phyloP scores from a whole-genome alignment of 2,797 vertebrate genomes.

The Erethizon dorsatum region DNA sequence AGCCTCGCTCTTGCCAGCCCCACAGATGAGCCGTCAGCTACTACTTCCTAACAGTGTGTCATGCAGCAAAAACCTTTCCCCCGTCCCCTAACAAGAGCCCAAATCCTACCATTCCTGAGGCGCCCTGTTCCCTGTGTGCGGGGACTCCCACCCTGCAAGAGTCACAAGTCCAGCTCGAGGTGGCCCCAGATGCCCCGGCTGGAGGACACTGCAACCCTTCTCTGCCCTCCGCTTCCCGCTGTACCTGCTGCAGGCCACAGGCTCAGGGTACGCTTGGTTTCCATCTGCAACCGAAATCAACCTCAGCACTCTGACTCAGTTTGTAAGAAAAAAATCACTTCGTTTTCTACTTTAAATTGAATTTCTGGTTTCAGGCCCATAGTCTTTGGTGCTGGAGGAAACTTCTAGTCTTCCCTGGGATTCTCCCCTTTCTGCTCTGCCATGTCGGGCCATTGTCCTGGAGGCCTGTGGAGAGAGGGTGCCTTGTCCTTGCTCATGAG shows the following conservation, averaged over 20 bases:
- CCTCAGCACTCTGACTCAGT: neutral
- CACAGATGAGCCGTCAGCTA: too few species aligned
- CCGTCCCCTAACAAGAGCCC: neutral
- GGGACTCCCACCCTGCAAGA: neutral
- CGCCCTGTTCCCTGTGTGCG: neutral
- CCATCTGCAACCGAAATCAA: neutral
- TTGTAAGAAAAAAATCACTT: neutral
- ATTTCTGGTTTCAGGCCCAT: neutral
- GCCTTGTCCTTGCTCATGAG: neutral
- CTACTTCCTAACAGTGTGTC: neutral
- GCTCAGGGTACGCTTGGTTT: neutral
- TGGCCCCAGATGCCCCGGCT: too few species aligned
- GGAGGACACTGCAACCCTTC: neutral
- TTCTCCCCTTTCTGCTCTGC: fast-evolving
- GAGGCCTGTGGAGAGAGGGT: neutral
- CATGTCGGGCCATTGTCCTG: neutral
- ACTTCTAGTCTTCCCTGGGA: neutral
- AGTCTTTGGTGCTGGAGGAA: neutral
- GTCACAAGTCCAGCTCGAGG: neutral
- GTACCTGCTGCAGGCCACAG: neutral
- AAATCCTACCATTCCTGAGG: neutral
- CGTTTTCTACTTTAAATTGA: neutral
- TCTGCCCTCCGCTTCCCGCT: neutral
- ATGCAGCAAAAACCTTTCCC: neutral
- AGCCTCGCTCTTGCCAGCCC: neutral